Evolutionary conservation across 2,888 invertebrate species (phyloP).

Genomic region (Microplitis manilae): DNA sequence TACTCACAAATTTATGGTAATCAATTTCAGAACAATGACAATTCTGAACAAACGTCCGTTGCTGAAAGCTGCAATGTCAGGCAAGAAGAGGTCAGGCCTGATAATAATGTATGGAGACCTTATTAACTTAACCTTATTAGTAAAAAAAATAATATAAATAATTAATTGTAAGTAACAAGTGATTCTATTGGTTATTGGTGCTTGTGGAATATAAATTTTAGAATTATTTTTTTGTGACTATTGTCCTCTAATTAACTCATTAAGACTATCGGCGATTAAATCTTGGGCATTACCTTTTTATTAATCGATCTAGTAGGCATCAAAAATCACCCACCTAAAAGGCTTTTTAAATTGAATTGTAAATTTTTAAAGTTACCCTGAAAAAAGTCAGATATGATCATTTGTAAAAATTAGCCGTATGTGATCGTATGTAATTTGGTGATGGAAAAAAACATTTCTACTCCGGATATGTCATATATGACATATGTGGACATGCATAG

Average conservation of each 20-base stretch:
- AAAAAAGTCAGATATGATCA: too few species aligned
- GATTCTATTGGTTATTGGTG: conserved; percentile 32
- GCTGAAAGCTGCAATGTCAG: conserved; percentile 67
- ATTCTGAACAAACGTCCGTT: conserved; percentile 66
- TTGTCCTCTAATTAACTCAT: conserved; percentile 15
- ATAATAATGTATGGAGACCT: conserved; percentile 70
- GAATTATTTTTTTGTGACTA: conserved; percentile 14
- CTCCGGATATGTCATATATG: too few species aligned
- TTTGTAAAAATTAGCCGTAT: too few species aligned
- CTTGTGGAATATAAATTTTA: conserved; percentile 12
- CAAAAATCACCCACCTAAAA: conserved; percentile 2
- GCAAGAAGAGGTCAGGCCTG: conserved; percentile 69
- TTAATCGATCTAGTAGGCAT: conserved; percentile 22
- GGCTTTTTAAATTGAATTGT: neutral
- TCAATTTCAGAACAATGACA: conserved; percentile 68
- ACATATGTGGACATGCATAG: too few species aligned
- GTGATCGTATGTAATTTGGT: too few species aligned
- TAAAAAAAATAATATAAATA: conserved; percentile 28
- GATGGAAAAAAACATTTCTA: too few species aligned
- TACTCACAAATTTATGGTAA: conserved; percentile 87
- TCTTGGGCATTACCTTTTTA: conserved; percentile 43
- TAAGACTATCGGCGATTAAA: conserved; percentile 4
- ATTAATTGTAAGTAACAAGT: conserved; percentile 27
- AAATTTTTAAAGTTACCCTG: too few species aligned
- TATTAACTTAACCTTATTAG: conserved; percentile 58